These are phyloP conservation scores for Ptychadena robeensis DNA, from an alignment of 2,797 vertebrate genomes.

Conservation along the genomic window DNA sequence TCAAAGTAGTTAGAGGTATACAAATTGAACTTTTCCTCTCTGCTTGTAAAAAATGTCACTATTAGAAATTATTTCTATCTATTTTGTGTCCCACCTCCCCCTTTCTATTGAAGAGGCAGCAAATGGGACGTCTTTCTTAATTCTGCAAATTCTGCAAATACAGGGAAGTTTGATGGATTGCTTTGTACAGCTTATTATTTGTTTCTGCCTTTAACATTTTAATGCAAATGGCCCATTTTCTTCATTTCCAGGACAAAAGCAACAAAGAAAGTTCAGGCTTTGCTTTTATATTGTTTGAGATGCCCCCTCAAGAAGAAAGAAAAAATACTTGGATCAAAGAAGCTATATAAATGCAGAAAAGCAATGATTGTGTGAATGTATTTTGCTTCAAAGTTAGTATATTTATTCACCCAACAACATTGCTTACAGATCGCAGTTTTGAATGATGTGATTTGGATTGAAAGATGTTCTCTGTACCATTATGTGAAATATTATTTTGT, in stretches of 20 bases:
- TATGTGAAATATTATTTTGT: slow-evolving; percentile 10
- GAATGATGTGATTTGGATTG: slow-evolving; percentile 8
- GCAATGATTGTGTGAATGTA: not conserved
- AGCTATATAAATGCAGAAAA: not conserved
- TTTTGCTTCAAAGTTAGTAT: not conserved
- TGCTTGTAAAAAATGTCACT: too few relatives aligned
- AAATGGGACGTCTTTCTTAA: not conserved
- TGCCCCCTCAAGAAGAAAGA: not conserved
- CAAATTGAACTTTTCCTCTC: too few relatives aligned
- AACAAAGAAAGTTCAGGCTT: not conserved
- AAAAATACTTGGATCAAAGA: not conserved
- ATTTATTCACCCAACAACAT: not conserved
- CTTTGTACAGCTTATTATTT: not conserved
- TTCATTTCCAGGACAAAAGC: not conserved
- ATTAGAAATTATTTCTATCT: too few relatives aligned
- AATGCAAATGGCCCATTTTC: not conserved
- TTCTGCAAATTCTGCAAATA: not conserved
- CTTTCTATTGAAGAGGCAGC: not conserved
- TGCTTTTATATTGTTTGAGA: not conserved
- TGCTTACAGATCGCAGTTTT: not conserved
- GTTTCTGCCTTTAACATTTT: not conserved
- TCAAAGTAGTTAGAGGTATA: too few relatives aligned
- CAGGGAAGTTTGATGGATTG: not conserved
- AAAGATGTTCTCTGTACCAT: not conserved
- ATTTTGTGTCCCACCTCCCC: too few relatives aligned